Conservation (phyloP, 2,113 vertebrate genomes). For the Lampris megalopsis region DNA sequence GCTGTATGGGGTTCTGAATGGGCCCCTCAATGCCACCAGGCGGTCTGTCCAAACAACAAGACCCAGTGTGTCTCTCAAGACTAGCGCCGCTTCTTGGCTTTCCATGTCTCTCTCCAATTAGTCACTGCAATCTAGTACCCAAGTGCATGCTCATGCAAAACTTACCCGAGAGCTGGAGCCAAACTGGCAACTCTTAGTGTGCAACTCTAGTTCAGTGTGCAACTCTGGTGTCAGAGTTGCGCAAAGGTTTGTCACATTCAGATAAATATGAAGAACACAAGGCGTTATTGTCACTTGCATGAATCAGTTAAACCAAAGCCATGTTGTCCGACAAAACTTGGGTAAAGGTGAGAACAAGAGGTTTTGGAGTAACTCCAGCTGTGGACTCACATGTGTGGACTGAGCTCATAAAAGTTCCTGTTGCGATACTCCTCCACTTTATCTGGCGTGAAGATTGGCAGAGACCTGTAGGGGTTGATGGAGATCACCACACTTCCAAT, state of each 20-base stretch:
- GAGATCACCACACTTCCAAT: conserved; percentile 99
- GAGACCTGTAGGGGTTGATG: conserved; percentile 93
- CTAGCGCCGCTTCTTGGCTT: too few relatives aligned
- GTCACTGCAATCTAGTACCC: conserved; percentile 15
- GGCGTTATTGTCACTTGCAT: not conserved
- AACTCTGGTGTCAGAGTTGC: too few relatives aligned
- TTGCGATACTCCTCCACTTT: conserved; percentile 99
- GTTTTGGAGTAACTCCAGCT: not conserved
- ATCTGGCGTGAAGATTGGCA: conserved; percentile 95
- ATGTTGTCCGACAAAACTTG: not conserved
- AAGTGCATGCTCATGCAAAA: conserved; percentile 31
- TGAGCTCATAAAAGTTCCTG: conserved; percentile 98
- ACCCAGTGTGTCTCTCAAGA: conserved; percentile 33
- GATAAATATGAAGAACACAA: too few relatives aligned
- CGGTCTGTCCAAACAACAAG: conserved; percentile 26
- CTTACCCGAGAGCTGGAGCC: too few relatives aligned
- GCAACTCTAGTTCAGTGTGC: too few relatives aligned
- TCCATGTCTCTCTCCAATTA: not conserved
- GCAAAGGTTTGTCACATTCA: too few relatives aligned
- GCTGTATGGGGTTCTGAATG: conserved; percentile 39
- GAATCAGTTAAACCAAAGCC: too few relatives aligned
- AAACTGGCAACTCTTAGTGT: too few relatives aligned
- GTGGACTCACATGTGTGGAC: conserved; percentile 97
- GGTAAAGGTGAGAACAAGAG: too few relatives aligned
- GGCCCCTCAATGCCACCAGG: conserved; percentile 29